phyloP scores from a whole-genome alignment of 2,113 vertebrate species.

The Orthochromis malagaraziensis region DNA sequence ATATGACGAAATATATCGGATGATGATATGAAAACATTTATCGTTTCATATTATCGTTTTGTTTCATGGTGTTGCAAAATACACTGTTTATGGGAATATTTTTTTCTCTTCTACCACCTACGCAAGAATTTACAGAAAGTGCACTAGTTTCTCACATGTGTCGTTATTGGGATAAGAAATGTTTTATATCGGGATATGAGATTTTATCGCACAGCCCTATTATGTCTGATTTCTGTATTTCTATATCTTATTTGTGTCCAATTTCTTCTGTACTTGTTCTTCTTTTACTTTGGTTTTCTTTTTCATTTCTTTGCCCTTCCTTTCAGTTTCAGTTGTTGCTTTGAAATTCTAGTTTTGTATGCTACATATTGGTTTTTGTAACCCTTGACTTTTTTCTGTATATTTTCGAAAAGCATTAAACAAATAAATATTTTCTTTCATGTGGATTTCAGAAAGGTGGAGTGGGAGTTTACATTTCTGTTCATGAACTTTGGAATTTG shows the following conservation, averaged over 20 bases:
- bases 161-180: not conserved
- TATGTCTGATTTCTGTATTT: not conserved
- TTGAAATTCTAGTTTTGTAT: not conserved
- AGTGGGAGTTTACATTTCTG: not conserved
- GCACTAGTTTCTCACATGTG: not conserved
- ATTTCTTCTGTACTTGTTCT: not conserved
- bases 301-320: not conserved
- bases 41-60: not conserved
- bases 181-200: not conserved
- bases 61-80: not conserved
- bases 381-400: not conserved
- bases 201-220: not conserved
- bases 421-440: not conserved
- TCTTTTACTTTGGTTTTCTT: not conserved
- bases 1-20: not conserved
- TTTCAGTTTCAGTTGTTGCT: not conserved
- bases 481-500: not conserved
- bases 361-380: not conserved
- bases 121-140: not conserved
- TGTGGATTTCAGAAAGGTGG: not conserved
- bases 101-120: not conserved
- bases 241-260: not conserved
- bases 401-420: not conserved
- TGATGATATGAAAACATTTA: not conserved
- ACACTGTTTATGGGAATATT: not conserved